Conservation (phyloP, 2,888 invertebrate species). For the Lasioglossum vierecki region DNA sequence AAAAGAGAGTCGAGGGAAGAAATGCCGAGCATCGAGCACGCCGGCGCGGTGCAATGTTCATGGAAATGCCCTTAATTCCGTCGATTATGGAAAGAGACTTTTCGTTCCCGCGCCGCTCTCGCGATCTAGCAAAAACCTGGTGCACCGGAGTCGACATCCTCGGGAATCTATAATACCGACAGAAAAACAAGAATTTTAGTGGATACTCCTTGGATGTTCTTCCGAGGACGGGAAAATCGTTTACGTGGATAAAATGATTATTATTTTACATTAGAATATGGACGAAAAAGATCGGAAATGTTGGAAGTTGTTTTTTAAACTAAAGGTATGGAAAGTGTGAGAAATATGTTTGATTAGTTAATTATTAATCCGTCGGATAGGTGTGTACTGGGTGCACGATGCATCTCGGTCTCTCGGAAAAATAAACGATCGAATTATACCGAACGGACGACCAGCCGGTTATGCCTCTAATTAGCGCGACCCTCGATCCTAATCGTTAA, state of each 20-base stretch:
- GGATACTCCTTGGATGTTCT: background rate
- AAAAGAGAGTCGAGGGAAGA: background rate
- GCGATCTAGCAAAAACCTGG: constrained; percentile 8
- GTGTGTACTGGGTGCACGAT: background rate
- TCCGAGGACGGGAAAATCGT: background rate
- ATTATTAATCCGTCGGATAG: background rate
- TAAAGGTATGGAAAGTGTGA: background rate
- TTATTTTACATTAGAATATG: no score
- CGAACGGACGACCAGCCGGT: constrained; percentile 40
- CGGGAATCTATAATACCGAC: background rate
- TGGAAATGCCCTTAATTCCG: constrained; percentile 44
- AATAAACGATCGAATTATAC: constrained; percentile 58
- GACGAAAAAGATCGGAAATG: no score
- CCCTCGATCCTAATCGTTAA: constrained; percentile 62
- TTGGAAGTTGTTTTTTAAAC: no score
- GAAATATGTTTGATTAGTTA: background rate
- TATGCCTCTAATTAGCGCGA: constrained; percentile 60
- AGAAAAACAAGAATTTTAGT: background rate
- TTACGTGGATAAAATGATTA: background rate
- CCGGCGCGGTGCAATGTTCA: constrained; percentile 24
- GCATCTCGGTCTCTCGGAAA: constrained; percentile 38
- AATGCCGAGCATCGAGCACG: background rate
- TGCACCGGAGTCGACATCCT: background rate
- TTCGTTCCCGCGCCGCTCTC: background rate
- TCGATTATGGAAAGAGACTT: constrained; percentile 27